Evolutionary conservation across 2,888 invertebrate species (phyloP).

Genomic region (Torymus aiolomorphi): DNA sequence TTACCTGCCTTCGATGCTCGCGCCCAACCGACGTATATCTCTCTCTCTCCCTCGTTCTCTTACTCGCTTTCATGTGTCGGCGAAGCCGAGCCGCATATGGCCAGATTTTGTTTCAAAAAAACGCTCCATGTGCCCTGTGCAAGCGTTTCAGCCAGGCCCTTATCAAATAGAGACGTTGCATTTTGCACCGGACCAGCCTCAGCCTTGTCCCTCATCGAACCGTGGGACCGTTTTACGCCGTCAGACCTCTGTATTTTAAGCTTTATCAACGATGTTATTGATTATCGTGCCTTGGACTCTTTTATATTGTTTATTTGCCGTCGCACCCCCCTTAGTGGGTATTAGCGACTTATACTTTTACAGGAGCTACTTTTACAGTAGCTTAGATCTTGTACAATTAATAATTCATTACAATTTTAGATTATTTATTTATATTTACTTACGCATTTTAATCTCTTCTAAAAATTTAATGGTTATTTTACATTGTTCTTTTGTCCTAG

Average conservation of each 20-base stretch:
- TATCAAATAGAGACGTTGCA: constrained; percentile 66
- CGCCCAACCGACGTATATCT: constrained; percentile 35
- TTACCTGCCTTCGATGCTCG: constrained; percentile 50
- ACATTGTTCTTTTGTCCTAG: no score
- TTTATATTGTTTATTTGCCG: no score
- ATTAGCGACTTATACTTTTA: no score
- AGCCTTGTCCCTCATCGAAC: constrained; percentile 12
- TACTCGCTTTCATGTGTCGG: no score
- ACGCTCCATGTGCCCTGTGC: constrained; percentile 45
- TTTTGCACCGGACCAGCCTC: not conserved
- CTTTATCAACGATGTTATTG: constrained; percentile 43
- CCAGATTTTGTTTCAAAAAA: constrained; percentile 74
- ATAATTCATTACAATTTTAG: no score
- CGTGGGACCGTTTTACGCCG: constrained; percentile 48
- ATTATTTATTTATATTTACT: no score
- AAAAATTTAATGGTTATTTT: no score
- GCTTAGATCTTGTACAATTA: no score
- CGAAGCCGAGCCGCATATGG: constrained; percentile 69
- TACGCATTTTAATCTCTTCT: no score
- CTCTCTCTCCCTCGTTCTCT: no score
- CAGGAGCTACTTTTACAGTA: no score
- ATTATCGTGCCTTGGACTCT: constrained; percentile 19
- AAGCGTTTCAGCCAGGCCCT: constrained; percentile 56
- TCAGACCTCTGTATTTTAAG: not conserved
- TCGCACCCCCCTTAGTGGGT: no score